Base-by-base conservation (phyloP, 2,797 vertebrate species). In the Rousettus madagascariensis region DNA sequence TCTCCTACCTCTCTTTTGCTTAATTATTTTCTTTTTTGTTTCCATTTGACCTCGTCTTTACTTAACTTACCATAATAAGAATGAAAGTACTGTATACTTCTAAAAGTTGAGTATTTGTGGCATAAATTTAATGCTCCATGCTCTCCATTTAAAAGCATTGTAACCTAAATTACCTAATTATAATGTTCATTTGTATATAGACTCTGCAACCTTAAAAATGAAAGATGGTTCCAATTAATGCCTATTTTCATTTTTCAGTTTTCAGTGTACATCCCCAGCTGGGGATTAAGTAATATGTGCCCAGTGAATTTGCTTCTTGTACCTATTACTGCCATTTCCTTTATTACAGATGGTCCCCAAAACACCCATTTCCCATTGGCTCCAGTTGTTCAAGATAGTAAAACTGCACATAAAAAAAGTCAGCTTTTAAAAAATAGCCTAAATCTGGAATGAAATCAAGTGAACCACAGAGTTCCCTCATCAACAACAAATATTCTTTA, bases 381-480 rank as follows among this genome's bases (percentile, higher is more conserved):
- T 93, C 41, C 83, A 95, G 57, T 91, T 96, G 94, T 86, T 94
- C 38, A 33, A 92, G 78, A 86, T 36, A 90, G 90, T 95, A 83
- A 97, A 96, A 93, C 24, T 80, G 51, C 55, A 82, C 38, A 79
- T 94, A 11, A 36, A 90, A 96, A 97, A 91, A 84, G 55, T 65
- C 43, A 88, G 55, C 55, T 85, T 92, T 85, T n/a, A 75, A 94
- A 86, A 96, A 85, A 82, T 65, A 80, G 75, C 10, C 46, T 80
- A 89, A 79, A 79, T 77, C 55, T 94, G 92, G 51, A 96, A 63
- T 68, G 92, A 91, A 96, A 93, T 96, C 86, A 90, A 88, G 49
- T 55, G 41, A 86, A 74, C 46, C 24, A 61, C 49, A 59, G 53
- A 80, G 19, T 43, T 90, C 49, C 46, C 68, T 95, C 89, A 66